A percentile compares a stretch with the other conserved stretches of the same genome.
These are phyloP conservation scores for Parazoanthus swiftii DNA, from an alignment of 92 coral and sea anemone genomes.

Conservation along the genomic window DNA sequence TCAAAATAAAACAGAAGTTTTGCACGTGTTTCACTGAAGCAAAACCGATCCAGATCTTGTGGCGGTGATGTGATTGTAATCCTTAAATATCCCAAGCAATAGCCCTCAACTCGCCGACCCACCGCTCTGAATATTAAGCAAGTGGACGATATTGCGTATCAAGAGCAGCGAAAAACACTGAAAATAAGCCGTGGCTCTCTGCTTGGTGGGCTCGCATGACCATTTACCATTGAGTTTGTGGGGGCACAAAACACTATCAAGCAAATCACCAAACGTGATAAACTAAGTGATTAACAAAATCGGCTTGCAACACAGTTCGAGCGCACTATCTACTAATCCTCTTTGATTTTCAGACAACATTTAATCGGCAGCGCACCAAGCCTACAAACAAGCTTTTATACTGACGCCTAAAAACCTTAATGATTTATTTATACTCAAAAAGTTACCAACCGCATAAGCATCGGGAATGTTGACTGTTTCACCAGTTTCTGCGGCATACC, in stretches of 20 bases:
- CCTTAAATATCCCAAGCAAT: conserved; percentile 4
- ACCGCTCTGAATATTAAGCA: conserved; percentile 37
- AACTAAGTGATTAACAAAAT: conserved; percentile 35
- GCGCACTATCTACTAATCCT: conserved; percentile 30
- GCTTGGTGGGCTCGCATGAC: neutral
- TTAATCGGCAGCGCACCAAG: conserved; percentile 54
- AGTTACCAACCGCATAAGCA: conserved; percentile 98
- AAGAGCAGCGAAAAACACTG: neutral
- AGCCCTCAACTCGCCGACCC: neutral
- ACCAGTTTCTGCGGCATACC: conserved; percentile 98
- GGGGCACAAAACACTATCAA: conserved; percentile 20
- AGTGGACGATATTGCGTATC: neutral
- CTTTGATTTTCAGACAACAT: conserved; percentile 52
- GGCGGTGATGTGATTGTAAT: neutral
- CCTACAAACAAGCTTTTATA: conserved; percentile 65
- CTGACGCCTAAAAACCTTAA: conserved; percentile 84
- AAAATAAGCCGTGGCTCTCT: neutral
- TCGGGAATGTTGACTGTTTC: conserved; percentile 99
- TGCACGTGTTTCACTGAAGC: conserved; percentile 22
- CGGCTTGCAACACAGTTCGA: conserved; percentile 29
- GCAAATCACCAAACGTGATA: conserved; percentile 42
- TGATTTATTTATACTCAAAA: conserved; percentile 64
- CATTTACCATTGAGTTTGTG: conserved; percentile 24
- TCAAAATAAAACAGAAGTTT: conserved; percentile 16
- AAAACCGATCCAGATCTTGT: conserved; percentile 23